Conservation (phyloP, 2,888 invertebrate genomes). For the Unio pictorum region DNA sequence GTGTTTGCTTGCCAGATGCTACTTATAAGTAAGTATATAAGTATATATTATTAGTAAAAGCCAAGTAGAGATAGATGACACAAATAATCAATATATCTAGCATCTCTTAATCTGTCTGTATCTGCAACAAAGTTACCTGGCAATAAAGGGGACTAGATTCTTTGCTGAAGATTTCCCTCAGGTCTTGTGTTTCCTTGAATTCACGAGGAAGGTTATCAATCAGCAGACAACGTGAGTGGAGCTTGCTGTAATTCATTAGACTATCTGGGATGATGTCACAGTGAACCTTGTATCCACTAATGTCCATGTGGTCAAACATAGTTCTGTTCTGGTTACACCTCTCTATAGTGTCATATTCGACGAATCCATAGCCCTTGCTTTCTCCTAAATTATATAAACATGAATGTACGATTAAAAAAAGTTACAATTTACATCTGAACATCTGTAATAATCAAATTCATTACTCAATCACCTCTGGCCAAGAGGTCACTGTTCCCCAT, state of each 20-base stretch:
- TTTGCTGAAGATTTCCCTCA: constrained; percentile 73
- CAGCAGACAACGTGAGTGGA: constrained; percentile 75
- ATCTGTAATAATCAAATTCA: too few relatives aligned
- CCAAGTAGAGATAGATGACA: not conserved
- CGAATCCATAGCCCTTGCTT: constrained; percentile 76
- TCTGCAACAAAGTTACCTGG: constrained; percentile 69
- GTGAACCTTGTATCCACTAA: constrained; percentile 70
- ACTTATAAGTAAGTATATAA: too few relatives aligned
- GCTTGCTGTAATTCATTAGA: constrained; percentile 72
- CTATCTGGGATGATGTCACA: constrained; percentile 75
- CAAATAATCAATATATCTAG: not conserved
- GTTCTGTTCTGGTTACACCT: constrained; percentile 73
- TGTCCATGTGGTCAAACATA: constrained; percentile 71
- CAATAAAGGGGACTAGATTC: constrained; percentile 75
- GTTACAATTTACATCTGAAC: too few relatives aligned
- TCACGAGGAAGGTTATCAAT: constrained; percentile 74
- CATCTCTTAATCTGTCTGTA: not conserved
- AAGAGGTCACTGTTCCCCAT: too few relatives aligned
- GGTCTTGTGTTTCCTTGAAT: constrained; percentile 73
- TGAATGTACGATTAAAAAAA: too few relatives aligned
- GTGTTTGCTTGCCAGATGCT: too few relatives aligned
- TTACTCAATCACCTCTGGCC: too few relatives aligned
- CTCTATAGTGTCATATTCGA: constrained; percentile 74
- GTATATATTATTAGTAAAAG: too few relatives aligned
- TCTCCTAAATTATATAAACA: constrained; percentile 66